These are phyloP conservation scores for Neodiprion fabricii DNA, from an alignment of 1,140 invertebrate genomes.

Conservation along the genomic window DNA sequence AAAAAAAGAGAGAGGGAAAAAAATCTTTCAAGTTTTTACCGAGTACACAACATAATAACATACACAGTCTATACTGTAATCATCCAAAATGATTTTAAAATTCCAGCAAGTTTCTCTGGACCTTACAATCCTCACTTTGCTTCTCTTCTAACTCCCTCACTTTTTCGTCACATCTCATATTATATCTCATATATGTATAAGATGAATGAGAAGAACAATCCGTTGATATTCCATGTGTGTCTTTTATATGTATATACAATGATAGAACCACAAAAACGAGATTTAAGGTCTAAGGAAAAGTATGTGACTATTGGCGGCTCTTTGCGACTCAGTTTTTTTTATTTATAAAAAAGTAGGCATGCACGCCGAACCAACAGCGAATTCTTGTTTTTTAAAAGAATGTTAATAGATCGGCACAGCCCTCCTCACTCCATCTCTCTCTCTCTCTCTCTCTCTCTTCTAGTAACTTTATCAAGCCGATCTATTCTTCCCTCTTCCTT, in stretches of 20 bases:
- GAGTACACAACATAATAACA: too few relatives aligned
- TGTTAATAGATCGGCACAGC: slow-evolving; percentile 19
- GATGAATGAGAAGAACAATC: not conserved
- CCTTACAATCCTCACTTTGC: too few relatives aligned
- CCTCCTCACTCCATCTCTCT: slow-evolving; percentile 34
- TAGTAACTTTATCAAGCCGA: not conserved
- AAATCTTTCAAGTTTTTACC: too few relatives aligned
- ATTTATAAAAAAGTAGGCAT: not conserved
- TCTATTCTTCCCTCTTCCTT: slow-evolving; percentile 24
- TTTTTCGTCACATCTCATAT: not conserved
- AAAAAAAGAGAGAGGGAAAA: too few relatives aligned
- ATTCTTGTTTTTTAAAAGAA: not conserved
- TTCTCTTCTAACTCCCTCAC: too few relatives aligned
- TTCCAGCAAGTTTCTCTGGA: too few relatives aligned
- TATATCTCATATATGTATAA: not conserved
- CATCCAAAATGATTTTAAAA: too few relatives aligned
- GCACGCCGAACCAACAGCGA: not conserved
- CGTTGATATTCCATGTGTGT: too few relatives aligned
- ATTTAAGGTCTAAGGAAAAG: not conserved
- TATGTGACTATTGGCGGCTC: not conserved
- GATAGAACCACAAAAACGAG: too few relatives aligned
- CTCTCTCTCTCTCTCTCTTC: slow-evolving; percentile 30
- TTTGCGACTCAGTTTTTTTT: not conserved
- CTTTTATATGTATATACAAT: too few relatives aligned
- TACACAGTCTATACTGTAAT: too few relatives aligned